A percentile compares a stretch with the other conserved stretches of the same genome.
These are phyloP conservation scores for Pipistrellus pygmaeus DNA, from an alignment of 2,797 vertebrate genomes.

Conservation along the genomic window DNA sequence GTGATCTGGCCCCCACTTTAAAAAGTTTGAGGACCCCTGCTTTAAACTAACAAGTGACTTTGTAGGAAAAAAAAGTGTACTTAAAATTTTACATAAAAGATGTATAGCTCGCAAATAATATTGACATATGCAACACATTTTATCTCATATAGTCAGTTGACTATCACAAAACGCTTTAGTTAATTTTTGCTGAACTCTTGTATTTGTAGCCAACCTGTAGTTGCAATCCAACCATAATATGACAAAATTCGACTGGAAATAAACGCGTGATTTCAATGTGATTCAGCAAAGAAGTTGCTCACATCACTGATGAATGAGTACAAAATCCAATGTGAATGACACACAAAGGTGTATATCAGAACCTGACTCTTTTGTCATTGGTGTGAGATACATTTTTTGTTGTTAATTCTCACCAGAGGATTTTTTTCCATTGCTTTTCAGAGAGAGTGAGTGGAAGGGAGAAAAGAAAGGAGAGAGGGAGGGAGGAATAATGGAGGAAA, in stretches of 20 bases:
- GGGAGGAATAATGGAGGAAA: no score
- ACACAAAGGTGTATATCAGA: not conserved
- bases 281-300: not conserved
- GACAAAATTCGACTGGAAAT: not conserved
- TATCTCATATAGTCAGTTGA: not conserved
- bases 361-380: not conserved
- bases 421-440: no score
- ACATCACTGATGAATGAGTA: not conserved
- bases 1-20: no score
- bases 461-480: no score
- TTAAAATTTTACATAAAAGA: not conserved
- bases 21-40: no score
- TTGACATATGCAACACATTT: not conserved
- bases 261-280: not conserved
- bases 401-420: no score
- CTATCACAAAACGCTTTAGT: not conserved
- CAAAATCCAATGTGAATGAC: not conserved
- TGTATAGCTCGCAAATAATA: not conserved
- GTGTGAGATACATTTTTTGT: not conserved
- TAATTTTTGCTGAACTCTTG: slow-evolving; percentile 19
- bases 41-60: not conserved
- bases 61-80: not conserved
- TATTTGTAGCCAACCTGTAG: not conserved
- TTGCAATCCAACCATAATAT: not conserved
- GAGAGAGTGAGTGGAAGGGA: no score